phyloP scores from a whole-genome alignment of 37 sponge, comb jelly and placozoan genomes.

The Sycon ciliatum region DNA sequence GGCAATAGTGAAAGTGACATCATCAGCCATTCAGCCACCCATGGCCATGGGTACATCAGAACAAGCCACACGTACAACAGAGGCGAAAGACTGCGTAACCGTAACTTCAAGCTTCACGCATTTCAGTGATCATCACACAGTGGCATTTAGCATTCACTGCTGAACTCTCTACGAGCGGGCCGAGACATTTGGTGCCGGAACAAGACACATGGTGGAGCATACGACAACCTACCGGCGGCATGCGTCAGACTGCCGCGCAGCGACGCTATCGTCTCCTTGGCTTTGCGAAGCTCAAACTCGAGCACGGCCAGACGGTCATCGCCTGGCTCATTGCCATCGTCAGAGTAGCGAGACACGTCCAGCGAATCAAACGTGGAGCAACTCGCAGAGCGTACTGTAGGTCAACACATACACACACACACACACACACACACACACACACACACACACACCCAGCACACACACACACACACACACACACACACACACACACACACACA shows the following conservation, averaged over 20 bases:
- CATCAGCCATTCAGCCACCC: no score
- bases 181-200: no score
- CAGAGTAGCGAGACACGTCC: constrained; percentile 76
- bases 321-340: constrained; percentile 67
- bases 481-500: constrained; percentile 5
- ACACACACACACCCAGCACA: not conserved
- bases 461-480: not conserved
- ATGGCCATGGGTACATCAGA: no score
- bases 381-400: constrained; percentile 68
- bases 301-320: constrained; percentile 57
- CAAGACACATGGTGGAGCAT: not conserved
- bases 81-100: no score
- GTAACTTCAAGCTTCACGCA: no score
- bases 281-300: constrained; percentile 90
- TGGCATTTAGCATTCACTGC: no score
- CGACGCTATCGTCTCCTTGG: constrained; percentile 89
- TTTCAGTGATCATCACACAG: no score
- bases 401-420: not conserved
- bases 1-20: no score
- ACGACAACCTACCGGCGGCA: constrained; percentile 51
- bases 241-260: constrained; percentile 78
- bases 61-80: no score
- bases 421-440: no score
- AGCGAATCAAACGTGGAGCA: constrained; percentile 88
- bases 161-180: no score